These are phyloP conservation scores for Pygoscelis adeliae DNA, from an alignment of 2,113 vertebrate species.

Conservation along the genomic window DNA sequence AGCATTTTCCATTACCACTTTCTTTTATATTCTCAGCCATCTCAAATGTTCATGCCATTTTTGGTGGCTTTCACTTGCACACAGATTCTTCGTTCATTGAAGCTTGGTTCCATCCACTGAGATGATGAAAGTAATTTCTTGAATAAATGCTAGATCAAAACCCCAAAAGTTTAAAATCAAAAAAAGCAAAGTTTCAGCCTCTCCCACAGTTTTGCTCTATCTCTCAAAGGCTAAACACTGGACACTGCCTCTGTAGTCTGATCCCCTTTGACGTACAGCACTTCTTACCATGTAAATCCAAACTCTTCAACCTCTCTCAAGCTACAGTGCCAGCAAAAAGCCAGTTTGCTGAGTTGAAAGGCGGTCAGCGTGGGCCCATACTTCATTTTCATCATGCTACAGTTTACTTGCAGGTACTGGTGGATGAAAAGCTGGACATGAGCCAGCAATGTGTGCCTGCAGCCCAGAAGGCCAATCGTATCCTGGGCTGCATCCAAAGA, in stretches of 20 bases:
- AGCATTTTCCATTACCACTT: background rate
- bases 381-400: background rate
- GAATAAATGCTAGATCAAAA: background rate
- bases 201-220: background rate
- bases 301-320: background rate
- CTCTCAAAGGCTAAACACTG: background rate
- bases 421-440: too few species aligned
- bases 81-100: background rate
- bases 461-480: too few species aligned
- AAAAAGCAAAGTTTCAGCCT: background rate
- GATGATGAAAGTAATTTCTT: background rate
- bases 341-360: background rate
- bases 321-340: background rate
- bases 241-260: background rate
- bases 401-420: background rate
- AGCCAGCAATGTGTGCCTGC: too few species aligned
- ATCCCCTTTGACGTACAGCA: accelerated
- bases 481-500: too few species aligned
- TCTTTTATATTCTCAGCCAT: background rate
- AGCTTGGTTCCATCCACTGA: background rate
- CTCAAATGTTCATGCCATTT: background rate
- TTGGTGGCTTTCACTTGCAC: background rate
- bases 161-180: background rate
- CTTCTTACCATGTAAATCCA: background rate
- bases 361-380: background rate